Percentiles rank a stretch among this genome's conserved stretches.
These are phyloP conservation scores for Tapirus terrestris DNA, from an alignment of 2,113 vertebrate species.

Conservation along the genomic window DNA sequence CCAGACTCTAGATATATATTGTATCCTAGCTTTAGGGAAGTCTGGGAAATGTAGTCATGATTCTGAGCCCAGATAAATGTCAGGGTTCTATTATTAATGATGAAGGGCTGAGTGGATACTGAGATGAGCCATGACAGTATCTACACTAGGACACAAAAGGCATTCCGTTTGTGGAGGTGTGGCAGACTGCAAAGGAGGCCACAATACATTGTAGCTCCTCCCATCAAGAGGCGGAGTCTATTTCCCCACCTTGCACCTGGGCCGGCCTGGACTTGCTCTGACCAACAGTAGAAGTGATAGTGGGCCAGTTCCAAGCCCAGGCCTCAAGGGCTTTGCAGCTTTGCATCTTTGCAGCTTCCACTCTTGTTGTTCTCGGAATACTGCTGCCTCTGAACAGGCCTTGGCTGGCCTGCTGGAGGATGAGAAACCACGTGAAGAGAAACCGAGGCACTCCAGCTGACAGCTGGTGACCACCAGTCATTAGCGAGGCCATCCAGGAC, in stretches of 20 bases:
- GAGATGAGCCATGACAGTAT: rapidly evolving
- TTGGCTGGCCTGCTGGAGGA: background rate
- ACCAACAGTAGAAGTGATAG: background rate
- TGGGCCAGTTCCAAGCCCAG: background rate
- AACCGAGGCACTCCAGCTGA: background rate
- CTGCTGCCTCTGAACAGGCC: background rate
- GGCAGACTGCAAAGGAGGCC: background rate
- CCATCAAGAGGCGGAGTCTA: background rate
- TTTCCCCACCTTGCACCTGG: background rate
- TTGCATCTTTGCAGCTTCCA: background rate
- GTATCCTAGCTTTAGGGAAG: background rate
- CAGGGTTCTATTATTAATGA: background rate
- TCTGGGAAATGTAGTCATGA: background rate
- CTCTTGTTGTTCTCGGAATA: background rate
- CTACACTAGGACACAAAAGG: background rate
- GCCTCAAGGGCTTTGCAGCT: background rate
- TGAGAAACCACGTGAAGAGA: background rate
- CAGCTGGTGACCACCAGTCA: background rate
- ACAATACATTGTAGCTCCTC: rapidly evolving
- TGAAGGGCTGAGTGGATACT: background rate
- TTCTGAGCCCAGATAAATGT: background rate
- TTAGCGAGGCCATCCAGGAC: background rate
- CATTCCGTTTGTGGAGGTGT: background rate
- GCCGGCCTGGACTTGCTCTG: background rate
- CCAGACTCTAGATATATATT: background rate